Conservation (phyloP, 2,888 invertebrate genomes). For the Osedax fenrisi region DNA sequence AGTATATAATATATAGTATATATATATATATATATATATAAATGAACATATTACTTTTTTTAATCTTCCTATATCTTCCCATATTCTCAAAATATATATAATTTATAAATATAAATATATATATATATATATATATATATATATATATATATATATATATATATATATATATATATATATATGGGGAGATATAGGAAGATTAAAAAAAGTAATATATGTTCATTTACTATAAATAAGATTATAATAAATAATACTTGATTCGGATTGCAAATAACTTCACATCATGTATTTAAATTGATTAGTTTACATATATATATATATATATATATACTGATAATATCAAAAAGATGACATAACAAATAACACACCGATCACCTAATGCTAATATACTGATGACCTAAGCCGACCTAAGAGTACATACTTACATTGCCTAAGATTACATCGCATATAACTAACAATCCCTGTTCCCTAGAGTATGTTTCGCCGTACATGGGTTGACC, state of each 20-base stretch:
- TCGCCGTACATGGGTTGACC: conserved; percentile 87
- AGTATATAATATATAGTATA: neutral
- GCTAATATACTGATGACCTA: too few species aligned
- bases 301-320: neutral
- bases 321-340: neutral
- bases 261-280: too few species aligned
- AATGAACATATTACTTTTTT: too few species aligned
- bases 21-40: neutral
- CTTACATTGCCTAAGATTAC: too few species aligned
- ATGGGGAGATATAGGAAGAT: neutral
- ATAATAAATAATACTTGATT: too few species aligned
- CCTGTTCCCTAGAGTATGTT: conserved; percentile 56
- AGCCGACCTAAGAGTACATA: too few species aligned
- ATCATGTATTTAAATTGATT: neutral
- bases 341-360: neutral
- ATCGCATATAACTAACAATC: conserved; percentile 47
- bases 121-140: conserved; percentile 13
- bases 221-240: too few species aligned
- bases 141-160: neutral
- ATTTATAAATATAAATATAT: conserved; percentile 5
- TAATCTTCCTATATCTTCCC: too few species aligned
- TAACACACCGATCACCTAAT: too few species aligned
- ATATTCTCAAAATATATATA: too few species aligned
- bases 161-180: neutral
- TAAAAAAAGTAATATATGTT: too few species aligned